Percentiles rank a stretch among this genome's conserved stretches.
These are phyloP conservation scores for Enteromius anoplus DNA, from an alignment of 2,797 vertebrate genomes.

Conservation along the genomic window DNA sequence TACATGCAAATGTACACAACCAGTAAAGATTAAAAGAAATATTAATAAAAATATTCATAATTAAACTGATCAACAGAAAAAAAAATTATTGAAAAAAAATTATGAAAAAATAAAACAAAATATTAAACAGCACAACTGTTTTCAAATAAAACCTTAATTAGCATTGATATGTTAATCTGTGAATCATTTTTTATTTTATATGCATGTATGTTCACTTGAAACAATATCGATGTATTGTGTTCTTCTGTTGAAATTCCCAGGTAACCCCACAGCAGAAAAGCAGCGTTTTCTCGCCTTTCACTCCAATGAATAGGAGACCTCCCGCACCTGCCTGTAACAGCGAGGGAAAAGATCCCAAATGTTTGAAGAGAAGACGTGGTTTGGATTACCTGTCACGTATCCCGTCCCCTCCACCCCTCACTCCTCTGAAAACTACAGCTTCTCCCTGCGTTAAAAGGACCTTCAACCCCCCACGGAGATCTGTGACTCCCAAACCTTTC, in stretches of 20 bases:
- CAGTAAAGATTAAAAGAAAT: too few relatives aligned
- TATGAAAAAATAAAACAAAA: neutral
- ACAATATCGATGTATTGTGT: neutral
- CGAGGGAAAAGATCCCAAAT: slow-evolving; percentile 71
- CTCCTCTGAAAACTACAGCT: slow-evolving; percentile 70
- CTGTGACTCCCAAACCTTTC: slow-evolving; percentile 64
- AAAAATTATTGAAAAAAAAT: neutral
- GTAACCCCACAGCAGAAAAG: slow-evolving; percentile 61
- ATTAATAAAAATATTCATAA: neutral
- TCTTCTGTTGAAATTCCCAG: slow-evolving; percentile 19
- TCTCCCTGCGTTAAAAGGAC: slow-evolving; percentile 86
- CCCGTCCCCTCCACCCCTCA: slow-evolving; percentile 84
- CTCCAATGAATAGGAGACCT: slow-evolving; percentile 65
- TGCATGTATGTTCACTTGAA: neutral
- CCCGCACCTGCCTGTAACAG: slow-evolving; percentile 47
- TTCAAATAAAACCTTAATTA: neutral
- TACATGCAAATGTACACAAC: neutral
- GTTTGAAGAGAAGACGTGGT: slow-evolving; percentile 83
- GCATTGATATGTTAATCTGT: neutral
- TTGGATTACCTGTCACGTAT: slow-evolving; percentile 85
- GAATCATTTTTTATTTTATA: neutral
- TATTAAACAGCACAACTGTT: neutral
- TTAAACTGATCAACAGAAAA: neutral
- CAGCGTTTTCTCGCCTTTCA: slow-evolving; percentile 56
- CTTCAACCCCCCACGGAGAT: slow-evolving; percentile 90